Evolutionary conservation across 2,113 vertebrate species (phyloP).

Genomic region (Lasiurus cinereus): DNA sequence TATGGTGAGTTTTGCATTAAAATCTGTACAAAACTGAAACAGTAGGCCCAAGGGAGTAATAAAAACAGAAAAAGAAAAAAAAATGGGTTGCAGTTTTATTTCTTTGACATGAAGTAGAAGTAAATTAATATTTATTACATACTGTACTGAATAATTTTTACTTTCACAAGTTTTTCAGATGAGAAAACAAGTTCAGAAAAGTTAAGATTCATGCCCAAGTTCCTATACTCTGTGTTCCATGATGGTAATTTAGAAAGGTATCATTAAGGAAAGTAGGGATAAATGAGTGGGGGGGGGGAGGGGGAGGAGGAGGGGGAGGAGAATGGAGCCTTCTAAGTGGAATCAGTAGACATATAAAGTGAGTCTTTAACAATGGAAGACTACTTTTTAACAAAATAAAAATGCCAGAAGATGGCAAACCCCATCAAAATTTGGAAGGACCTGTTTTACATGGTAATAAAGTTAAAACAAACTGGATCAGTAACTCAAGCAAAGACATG

Average conservation of each 20-base stretch:
- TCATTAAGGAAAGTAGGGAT: neutral
- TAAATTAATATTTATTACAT: neutral
- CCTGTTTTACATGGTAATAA: neutral
- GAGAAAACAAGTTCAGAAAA: neutral
- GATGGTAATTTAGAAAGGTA: neutral
- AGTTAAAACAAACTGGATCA: neutral
- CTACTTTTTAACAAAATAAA: neutral
- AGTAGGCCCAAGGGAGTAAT: neutral
- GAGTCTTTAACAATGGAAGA: neutral
- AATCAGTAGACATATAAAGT: neutral
- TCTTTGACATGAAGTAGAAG: neutral
- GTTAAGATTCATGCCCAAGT: neutral
- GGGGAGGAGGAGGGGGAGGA: too few species aligned
- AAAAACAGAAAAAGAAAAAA: neutral
- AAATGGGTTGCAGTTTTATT: neutral
- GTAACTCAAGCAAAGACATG: neutral
- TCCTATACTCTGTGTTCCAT: neutral
- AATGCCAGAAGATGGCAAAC: neutral
- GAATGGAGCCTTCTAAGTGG: neutral
- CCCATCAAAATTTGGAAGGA: neutral
- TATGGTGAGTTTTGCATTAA: neutral
- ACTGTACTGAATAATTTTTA: neutral
- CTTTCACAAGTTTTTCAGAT: slow-evolving; percentile 7
- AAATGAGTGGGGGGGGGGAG: neutral
- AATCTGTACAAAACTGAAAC: neutral